phyloP scores from a whole-genome alignment of 2,113 vertebrate genomes.

The Psephotus haematonotus region DNA sequence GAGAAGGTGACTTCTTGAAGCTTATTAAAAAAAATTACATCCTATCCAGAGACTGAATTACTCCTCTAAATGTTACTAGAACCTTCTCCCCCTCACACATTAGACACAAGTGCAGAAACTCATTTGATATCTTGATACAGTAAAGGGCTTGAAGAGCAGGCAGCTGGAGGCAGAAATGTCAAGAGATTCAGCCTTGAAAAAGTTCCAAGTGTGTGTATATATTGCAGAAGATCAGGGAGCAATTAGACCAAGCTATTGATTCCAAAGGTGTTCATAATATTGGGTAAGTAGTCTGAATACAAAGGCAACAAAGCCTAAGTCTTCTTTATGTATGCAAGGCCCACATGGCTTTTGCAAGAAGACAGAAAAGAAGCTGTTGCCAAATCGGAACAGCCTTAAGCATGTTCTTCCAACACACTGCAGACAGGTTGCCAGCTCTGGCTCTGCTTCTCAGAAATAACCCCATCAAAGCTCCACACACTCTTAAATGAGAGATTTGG shows the following conservation, averaged over 20 bases:
- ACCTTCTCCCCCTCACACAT: neutral
- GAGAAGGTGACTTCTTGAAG: neutral
- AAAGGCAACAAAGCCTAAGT: neutral
- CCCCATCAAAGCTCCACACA: accelerated
- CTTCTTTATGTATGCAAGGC: neutral
- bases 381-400: neutral
- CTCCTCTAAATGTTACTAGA: neutral
- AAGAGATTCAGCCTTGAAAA: neutral
- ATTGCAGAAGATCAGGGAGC: neutral
- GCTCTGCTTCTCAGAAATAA: neutral
- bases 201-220: neutral
- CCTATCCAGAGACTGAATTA: neutral
- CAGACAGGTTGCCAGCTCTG: neutral
- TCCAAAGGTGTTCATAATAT: neutral
- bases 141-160: neutral
- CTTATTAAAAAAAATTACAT: neutral
- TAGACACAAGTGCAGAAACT: neutral
- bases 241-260: neutral
- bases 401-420: accelerated
- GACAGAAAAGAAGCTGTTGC: neutral
- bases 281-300: neutral
- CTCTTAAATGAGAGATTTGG: neutral
- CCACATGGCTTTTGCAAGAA: neutral
- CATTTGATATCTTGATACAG: neutral
- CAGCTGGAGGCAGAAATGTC: neutral